Evolutionary conservation across 2,113 vertebrate genomes (phyloP), one percentile per base, ranked within the genome.

Genomic region (Helogale parvula): DNA sequence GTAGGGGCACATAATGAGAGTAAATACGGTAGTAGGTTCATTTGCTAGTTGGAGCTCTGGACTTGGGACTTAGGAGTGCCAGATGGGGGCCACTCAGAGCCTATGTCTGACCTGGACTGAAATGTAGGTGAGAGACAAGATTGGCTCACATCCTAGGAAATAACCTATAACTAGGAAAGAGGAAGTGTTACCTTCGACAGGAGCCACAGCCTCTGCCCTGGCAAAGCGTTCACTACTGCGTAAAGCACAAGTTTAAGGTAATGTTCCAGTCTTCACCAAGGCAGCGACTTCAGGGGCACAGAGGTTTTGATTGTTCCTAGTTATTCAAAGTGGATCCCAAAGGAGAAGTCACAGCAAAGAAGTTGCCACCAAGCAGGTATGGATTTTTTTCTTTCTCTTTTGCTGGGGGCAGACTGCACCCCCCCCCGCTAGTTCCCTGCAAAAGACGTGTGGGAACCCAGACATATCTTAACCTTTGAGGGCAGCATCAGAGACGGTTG

Each of bases 11-110:
- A 0, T 86, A 82, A 90, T 23, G 69, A 68, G 65, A 94, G 95
- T 77, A 93, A 98, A 98, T 98, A 98, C 54, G 93, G 98, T 98
- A 98, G 91, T 88, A n/a, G 60, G 66, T 52, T 84, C 52, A 12
- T 81, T 50, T 88, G 84, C 84, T 81, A 65, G 95, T 74, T 89
- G 66, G 76, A 66, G 81, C 0, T 16, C 71, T 98, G 98, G 97
- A 98, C 98, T 98, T 98, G 95, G 98, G 98, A 98, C 97, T 95
- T 96, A 87, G 97, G 95, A 96, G 97, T 97, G 97, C 72, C 97
- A 45, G 76, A 52, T n/a, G 45, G 45, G 47, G 68, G 88, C 79
- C 38, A 21, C 69, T 85, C 33, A 38, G 57, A 93, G 71, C 65
- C 35, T 25, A 76, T 63, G 6, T 84, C 88, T 35, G 92, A 93